Evolutionary conservation across 2,888 invertebrate species (phyloP), one percentile per base, ranked within the genome.

Genomic region (Drosophila neotestacea): DNA sequence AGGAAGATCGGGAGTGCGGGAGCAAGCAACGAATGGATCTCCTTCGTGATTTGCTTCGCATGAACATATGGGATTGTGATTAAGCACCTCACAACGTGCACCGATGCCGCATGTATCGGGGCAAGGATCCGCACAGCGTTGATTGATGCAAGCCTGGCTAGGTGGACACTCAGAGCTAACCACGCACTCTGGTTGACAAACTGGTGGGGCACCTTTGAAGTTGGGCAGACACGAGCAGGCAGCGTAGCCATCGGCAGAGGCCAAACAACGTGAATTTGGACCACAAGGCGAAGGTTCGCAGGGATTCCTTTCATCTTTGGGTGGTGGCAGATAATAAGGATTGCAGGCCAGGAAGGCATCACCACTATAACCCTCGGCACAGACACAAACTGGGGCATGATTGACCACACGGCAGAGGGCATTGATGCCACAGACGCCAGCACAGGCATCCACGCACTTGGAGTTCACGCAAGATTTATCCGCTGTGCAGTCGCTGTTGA

Each of bases 221-320:
- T 95, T 95, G 42, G 96, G 95, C 73, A 96, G 93, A 90, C 97
- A 97, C 1, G 96, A 96, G 89, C 97, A 97, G 16, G 95, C 94
- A 4, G 96, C 96, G 88, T 94, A 95, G 39, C 96, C 96, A 87
- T 95, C 94, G 47, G 94, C 91, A 32, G 96, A 95, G 28, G 95
- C 94, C 42, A 96, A 93, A 87, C 97, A 97, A 80, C 96, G 94
- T 68, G 96, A 96, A 91, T 95, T 95, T 4, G 96, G 95, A 36
- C 96, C 97, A 89, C 97, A 97, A 0, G 97, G 97, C 16, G 96
- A 96, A 55, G 96, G 96, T 89, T 96, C 96, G 90, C 97, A 97
- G 10, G 95, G 96, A 87, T 96, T 96, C 62, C 93, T 90, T 3
- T 66, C 63, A 28, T 73, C 79, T 4, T 22, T 16, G 16, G 58